A percentile compares a stretch with the other conserved stretches of the same genome.
Evolutionary conservation across 2,888 invertebrate species (phyloP).

Genomic region (Tachina grossa): DNA sequence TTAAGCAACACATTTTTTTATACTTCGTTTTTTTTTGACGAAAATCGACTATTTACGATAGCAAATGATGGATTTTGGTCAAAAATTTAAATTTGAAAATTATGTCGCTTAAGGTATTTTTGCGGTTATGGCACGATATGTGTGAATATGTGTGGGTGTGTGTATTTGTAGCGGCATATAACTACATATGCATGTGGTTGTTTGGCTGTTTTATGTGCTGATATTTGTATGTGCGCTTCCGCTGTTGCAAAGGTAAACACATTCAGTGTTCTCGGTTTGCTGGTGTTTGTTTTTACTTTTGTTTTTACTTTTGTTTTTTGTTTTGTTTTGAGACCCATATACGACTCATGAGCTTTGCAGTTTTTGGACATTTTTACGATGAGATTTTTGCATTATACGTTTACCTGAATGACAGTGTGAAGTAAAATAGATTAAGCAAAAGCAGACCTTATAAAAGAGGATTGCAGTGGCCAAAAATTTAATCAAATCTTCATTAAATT

Average conservation of each 20-base stretch:
- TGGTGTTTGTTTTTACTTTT: background rate
- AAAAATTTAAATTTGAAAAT: too few species aligned
- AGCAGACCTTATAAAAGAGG: too few species aligned
- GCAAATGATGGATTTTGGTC: too few species aligned
- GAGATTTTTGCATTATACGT: slow-evolving; percentile 75
- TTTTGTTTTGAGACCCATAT: slow-evolving; percentile 40
- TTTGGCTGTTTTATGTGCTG: too few species aligned
- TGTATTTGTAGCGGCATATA: background rate
- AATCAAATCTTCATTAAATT: too few species aligned
- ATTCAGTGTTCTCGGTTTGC: slow-evolving; percentile 9
- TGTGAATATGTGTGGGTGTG: background rate
- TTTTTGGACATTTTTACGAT: slow-evolving; percentile 81
- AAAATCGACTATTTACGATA: too few species aligned
- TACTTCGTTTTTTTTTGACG: too few species aligned
- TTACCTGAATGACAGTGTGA: slow-evolving; percentile 3
- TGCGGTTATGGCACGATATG: too few species aligned
- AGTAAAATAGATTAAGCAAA: background rate
- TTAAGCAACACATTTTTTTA: too few species aligned
- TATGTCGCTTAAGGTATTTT: too few species aligned
- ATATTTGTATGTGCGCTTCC: slow-evolving; percentile 7
- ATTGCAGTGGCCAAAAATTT: too few species aligned
- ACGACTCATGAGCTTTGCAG: slow-evolving; percentile 80
- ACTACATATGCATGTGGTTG: background rate
- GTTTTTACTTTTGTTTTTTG: background rate
- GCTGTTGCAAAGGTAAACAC: slow-evolving; percentile 39